Evolutionary conservation across 2,113 vertebrate species (phyloP).

Genomic region (Panthera leo): DNA sequence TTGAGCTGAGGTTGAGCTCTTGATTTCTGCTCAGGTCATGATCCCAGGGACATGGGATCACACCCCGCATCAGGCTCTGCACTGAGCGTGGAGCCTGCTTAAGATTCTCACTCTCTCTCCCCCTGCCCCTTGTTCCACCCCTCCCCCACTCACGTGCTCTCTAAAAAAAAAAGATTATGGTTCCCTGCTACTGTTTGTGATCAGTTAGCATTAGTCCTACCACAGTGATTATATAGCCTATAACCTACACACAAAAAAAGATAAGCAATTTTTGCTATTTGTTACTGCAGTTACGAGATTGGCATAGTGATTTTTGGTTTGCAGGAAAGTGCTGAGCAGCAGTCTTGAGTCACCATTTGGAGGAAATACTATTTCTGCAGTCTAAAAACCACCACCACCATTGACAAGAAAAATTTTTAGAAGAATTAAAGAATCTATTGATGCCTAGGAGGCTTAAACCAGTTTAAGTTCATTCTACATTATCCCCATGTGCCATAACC

Average conservation of each 20-base stretch:
- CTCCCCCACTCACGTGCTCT: too few relatives aligned
- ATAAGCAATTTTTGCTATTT: neutral
- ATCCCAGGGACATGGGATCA: too few relatives aligned
- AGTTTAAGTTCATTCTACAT: neutral
- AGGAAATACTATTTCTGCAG: neutral
- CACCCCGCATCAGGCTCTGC: too few relatives aligned
- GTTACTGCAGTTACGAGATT: neutral
- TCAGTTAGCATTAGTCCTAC: neutral
- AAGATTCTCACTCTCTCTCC: too few relatives aligned
- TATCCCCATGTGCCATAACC: neutral
- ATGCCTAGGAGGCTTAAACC: slow-evolving; percentile 11
- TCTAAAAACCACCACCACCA: neutral
- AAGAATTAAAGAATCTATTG: neutral
- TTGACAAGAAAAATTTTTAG: slow-evolving; percentile 32
- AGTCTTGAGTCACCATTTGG: neutral
- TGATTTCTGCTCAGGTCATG: too few relatives aligned
- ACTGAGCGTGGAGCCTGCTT: too few relatives aligned
- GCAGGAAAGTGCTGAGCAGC: slow-evolving; percentile 35
- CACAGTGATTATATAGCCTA: neutral
- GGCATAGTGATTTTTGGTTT: slow-evolving; percentile 32
- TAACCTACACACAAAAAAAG: neutral
- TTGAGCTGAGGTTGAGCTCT: too few relatives aligned
- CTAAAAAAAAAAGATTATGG: neutral
- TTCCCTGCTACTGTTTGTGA: neutral
- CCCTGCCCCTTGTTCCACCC: too few relatives aligned